Base-by-base conservation (phyloP, 1,140 invertebrate genomes). In the Panagrolaimus sp. region DNA sequence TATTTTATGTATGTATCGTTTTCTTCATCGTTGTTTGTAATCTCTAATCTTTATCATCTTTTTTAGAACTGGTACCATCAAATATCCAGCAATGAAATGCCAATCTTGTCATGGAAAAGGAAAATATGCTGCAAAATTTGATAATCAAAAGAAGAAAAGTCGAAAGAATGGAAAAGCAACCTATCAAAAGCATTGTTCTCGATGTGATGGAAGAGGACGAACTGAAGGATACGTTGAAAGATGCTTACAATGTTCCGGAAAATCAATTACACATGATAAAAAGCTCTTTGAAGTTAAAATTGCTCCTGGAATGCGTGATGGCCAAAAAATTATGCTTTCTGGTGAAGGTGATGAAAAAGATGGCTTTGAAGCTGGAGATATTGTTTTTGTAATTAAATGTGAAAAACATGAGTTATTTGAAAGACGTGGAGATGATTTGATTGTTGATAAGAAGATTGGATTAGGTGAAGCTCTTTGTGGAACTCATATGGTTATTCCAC, bases 331-430 rank as follows among this genome's bases (percentile, higher is more conserved):
- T 48, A 63, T 69, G 3, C 82, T 83, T 68, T 62, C 70, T 24
- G 86, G 86, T 0, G 87, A 88, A 76, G 88, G 88, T n/a, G 87
- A 88, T 74, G 87, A 88, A 73, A 85, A 87, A 77, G 83, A 83
- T 44, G 84, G 75, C 44, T 75, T 82, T 43, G 86, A 87, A 73
- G 81, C 87, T 32, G 85, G 87, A 8, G 86, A 88, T 74, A 83
- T 87, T 38, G 79, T 87, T 44, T 84, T 87, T 28, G 83, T 87
- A 1, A 71, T 87, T 58, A 85, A 86, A 70, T 84, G 86, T 68
- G 84, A 86, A 75, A 82, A 85, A 6, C 86, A 87, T 69, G 47
- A 74, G 7, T 52, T 76, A 12, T 88, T 88, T 73, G 77, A 78
- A 66, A 77, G 87, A 8, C 78, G 83, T 26, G 83, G 80, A 14